Conservation (phyloP, 2,888 invertebrate species). For the Drosophila villosipedis region DNA sequence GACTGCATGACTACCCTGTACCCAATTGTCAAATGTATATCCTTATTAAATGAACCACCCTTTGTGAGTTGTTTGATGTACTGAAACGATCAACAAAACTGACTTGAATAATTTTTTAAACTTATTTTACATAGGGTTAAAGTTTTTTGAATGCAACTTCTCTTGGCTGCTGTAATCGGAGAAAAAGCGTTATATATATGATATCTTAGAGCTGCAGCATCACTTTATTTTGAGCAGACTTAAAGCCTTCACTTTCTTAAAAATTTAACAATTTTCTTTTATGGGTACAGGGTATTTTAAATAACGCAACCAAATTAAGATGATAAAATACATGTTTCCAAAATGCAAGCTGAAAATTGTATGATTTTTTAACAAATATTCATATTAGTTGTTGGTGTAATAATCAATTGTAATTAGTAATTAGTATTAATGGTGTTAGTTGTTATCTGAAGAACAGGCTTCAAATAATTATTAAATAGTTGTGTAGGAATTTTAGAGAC, state of each 20-base stretch:
- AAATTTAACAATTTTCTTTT: not conserved
- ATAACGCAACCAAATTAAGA: conserved; percentile 5
- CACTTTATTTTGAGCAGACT: not conserved
- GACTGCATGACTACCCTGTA: conserved; percentile 51
- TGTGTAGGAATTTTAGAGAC: not conserved
- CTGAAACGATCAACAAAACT: not conserved
- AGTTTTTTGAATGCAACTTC: not conserved
- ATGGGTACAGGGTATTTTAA: conserved; percentile 4
- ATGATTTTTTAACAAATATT: conserved; percentile 13
- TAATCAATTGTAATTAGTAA: conserved; percentile 8
- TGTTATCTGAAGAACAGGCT: conserved; percentile 4
- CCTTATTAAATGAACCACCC: not conserved
- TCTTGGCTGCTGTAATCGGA: not conserved
- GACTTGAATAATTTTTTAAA: not conserved
- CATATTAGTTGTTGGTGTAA: conserved; percentile 7
- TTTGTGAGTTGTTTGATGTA: not conserved
- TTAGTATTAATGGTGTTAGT: conserved; percentile 4
- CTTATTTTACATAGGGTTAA: not conserved
- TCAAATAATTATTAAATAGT: not conserved
- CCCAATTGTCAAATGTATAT: conserved; percentile 27
- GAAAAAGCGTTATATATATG: not conserved
- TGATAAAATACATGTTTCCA: conserved; percentile 8
- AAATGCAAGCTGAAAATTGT: conserved; percentile 17
- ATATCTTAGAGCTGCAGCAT: not conserved
- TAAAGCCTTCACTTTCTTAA: not conserved